These are phyloP conservation scores for Rotaria sp. DNA, from an alignment of 2,888 invertebrate species.

Conservation along the genomic window DNA sequence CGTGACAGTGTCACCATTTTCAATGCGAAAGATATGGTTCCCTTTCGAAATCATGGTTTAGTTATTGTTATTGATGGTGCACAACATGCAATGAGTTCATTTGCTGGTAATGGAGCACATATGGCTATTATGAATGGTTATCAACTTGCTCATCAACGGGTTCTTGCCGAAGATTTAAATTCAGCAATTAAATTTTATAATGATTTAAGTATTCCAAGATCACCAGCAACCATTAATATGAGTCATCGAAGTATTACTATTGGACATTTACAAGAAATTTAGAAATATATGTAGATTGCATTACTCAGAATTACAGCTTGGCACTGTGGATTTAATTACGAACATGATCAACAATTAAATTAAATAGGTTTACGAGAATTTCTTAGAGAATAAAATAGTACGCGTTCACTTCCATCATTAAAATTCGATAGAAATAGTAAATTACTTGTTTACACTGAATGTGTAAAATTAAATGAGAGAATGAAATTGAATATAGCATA, in stretches of 20 bases:
- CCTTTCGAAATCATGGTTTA: not conserved
- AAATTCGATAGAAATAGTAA: too few relatives aligned
- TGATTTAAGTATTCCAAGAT: not conserved
- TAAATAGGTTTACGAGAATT: too few relatives aligned
- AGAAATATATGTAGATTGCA: not conserved
- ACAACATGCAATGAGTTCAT: not conserved
- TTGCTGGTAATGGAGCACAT: not conserved
- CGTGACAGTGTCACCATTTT: not conserved
- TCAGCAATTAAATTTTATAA: not conserved
- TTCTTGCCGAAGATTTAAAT: not conserved
- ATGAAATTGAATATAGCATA: too few relatives aligned
- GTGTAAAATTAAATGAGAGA: too few relatives aligned
- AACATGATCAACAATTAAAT: not conserved
- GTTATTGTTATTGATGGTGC: not conserved
- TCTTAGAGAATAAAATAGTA: too few relatives aligned
- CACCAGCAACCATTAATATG: not conserved
- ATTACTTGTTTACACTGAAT: too few relatives aligned
- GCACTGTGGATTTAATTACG: not conserved
- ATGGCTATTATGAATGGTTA: not conserved
- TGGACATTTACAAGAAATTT: not conserved
- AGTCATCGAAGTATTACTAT: not conserved
- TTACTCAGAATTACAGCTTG: not conserved
- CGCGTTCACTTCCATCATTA: too few relatives aligned
- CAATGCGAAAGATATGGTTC: not conserved
- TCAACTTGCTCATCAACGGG: not conserved